A percentile compares a stretch with the other conserved stretches of the same genome.
phyloP scores from a whole-genome alignment of 2,797 vertebrate genomes.

The Uromys caudimaculatus region DNA sequence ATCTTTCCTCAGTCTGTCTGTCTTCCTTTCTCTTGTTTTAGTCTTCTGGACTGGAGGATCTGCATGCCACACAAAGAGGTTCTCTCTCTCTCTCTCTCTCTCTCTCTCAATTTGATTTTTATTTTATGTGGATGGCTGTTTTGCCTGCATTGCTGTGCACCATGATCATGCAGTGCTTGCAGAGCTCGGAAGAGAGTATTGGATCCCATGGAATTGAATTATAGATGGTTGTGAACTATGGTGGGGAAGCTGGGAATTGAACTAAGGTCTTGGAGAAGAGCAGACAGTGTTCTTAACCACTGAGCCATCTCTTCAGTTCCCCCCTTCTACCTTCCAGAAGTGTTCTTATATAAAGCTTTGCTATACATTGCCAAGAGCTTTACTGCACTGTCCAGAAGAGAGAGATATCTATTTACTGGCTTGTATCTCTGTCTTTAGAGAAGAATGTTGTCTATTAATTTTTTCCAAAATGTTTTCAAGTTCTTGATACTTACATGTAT shows the following conservation, averaged over 20 bases:
- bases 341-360: not conserved
- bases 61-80: accelerated
- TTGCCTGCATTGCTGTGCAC: not conserved
- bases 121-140: not conserved
- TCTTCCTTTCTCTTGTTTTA: constrained; percentile 15
- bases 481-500: constrained; percentile 31
- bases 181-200: not conserved
- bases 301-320: not conserved
- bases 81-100: not conserved
- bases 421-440: constrained; percentile 16
- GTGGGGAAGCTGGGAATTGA: not conserved
- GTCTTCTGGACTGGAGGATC: constrained; percentile 1
- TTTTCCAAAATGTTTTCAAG: constrained; percentile 42
- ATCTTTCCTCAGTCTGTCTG: not conserved
- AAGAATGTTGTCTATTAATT: not conserved
- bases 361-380: not conserved
- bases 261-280: not conserved
- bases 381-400: not conserved
- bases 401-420: constrained; percentile 37
- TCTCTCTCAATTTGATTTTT: not conserved
- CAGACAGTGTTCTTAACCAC: not conserved
- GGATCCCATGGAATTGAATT: not conserved
- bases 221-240: not conserved
- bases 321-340: not conserved
- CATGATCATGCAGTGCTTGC: not conserved